Evolutionary conservation across 2,113 vertebrate genomes (phyloP).

Genomic region (Camelus dromedarius): DNA sequence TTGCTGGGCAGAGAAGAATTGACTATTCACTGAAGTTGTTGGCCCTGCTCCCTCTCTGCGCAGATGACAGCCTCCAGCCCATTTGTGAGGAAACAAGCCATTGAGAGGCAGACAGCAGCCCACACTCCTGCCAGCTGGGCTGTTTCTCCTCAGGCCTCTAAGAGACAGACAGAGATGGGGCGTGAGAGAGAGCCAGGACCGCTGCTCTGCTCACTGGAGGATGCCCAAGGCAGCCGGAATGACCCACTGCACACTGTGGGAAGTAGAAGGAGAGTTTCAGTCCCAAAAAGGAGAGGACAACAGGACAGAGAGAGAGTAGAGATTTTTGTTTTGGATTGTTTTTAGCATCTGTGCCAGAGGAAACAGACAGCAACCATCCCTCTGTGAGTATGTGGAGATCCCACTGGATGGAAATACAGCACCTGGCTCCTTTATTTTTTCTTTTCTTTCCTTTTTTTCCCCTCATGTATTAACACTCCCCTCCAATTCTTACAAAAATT

Average conservation of each 20-base stretch:
- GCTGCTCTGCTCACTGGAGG: neutral
- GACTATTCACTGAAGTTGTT: neutral
- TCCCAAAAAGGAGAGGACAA: neutral
- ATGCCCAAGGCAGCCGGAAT: accelerated
- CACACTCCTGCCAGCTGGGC: neutral
- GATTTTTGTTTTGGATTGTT: neutral
- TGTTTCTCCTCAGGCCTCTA: neutral
- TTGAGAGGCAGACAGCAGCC: conserved; percentile 2
- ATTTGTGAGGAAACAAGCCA: neutral
- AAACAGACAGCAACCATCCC: neutral
- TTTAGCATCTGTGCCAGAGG: neutral
- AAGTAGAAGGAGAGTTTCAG: neutral
- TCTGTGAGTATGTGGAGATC: neutral
- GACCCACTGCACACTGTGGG: neutral
- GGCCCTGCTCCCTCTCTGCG: neutral
- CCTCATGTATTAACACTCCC: neutral
- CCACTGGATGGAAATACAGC: neutral
- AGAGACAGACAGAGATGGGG: neutral
- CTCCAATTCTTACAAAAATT: neutral
- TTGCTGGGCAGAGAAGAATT: neutral
- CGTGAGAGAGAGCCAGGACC: neutral
- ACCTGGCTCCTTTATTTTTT: neutral
- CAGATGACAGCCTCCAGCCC: conserved; percentile 30
- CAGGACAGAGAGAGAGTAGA: neutral
- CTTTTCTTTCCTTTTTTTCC: neutral